A percentile compares a stretch with the other conserved stretches of the same genome.
phyloP scores from a whole-genome alignment of 2,797 vertebrate genomes.

The Acanthis flammea region DNA sequence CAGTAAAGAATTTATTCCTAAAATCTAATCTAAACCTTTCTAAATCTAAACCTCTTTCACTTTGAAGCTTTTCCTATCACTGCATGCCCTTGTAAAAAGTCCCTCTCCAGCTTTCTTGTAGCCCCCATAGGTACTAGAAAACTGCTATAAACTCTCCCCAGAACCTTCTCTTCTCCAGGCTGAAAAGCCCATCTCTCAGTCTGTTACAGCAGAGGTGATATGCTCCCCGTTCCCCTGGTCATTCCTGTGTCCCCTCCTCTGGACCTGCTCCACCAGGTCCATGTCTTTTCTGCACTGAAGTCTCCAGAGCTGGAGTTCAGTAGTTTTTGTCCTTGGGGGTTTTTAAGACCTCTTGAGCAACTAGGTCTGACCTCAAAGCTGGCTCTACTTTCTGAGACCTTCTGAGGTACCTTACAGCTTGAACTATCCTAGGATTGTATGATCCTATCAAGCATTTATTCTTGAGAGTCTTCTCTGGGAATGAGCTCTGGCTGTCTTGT shows the following conservation, averaged over 20 bases:
- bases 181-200: not conserved
- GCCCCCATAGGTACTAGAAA: not conserved
- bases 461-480: not conserved
- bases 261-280: not conserved
- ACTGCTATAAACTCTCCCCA: not conserved
- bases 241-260: not conserved
- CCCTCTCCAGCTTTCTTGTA: not conserved
- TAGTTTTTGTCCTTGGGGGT: not conserved
- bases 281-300: not conserved
- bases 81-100: not conserved
- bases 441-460: not conserved
- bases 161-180: not conserved
- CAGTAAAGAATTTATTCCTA: not conserved
- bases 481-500: not conserved
- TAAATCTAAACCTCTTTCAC: not conserved
- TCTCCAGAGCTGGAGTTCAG: not conserved
- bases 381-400: not conserved
- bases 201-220: not conserved
- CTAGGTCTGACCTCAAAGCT: not conserved
- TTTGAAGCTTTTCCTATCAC: not conserved
- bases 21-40: not conserved
- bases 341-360: not conserved
- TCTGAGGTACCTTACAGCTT: not conserved
- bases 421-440: not conserved
- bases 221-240: not conserved